Conservation (phyloP, 2,888 invertebrate genomes). For the Drosophila percnosoma region DNA sequence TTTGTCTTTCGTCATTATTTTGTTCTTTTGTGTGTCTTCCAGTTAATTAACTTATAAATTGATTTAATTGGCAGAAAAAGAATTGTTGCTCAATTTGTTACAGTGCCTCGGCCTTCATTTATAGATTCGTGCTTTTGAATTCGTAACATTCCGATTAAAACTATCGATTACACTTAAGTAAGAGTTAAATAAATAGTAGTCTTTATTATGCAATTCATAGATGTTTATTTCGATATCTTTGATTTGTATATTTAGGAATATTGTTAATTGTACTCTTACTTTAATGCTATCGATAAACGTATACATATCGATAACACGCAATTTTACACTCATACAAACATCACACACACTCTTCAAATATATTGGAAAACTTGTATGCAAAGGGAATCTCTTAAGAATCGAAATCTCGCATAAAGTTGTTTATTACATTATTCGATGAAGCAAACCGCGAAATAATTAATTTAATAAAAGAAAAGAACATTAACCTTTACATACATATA, state of each 20-base stretch:
- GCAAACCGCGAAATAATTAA: slow-evolving; percentile 28
- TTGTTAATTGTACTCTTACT: neutral
- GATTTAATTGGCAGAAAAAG: neutral
- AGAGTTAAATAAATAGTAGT: neutral
- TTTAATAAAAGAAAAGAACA: slow-evolving; percentile 19
- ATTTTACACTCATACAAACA: slow-evolving; percentile 2
- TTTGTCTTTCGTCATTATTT: neutral
- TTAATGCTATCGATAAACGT: neutral
- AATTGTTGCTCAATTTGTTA: slow-evolving; percentile 10
- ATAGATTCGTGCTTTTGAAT: neutral
- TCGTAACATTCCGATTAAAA: slow-evolving; percentile 13
- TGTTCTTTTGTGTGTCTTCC: neutral
- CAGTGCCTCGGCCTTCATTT: slow-evolving; percentile 2
- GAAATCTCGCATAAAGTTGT: slow-evolving; percentile 36
- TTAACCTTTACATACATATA: slow-evolving; percentile 29
- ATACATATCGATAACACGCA: slow-evolving; percentile 11
- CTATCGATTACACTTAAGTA: slow-evolving; percentile 1
- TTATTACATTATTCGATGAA: slow-evolving; percentile 39
- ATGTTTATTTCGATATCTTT: neutral
- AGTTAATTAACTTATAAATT: neutral
- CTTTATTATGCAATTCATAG: neutral
- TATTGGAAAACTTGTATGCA: slow-evolving; percentile 9
- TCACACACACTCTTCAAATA: slow-evolving; percentile 1
- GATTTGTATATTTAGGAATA: neutral
- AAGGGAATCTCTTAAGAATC: slow-evolving; percentile 30